Evolutionary conservation across 2,113 vertebrate species (phyloP).

Genomic region (Pseudorectes ferrugineus): DNA sequence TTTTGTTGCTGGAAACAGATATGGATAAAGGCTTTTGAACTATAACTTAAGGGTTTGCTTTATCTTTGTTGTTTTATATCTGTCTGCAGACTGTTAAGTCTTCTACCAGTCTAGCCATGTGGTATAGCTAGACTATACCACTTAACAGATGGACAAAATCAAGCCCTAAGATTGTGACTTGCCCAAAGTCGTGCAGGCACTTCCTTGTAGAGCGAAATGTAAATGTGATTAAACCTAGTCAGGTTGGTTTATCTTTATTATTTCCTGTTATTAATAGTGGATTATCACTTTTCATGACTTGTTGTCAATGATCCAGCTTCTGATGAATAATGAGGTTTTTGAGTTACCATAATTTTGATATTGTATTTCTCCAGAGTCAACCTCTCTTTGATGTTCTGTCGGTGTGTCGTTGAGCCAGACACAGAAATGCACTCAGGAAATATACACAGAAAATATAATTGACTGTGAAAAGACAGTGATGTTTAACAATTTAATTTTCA

Average conservation of each 20-base stretch:
- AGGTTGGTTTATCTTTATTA: background rate
- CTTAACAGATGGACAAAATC: background rate
- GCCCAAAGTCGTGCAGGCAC: background rate
- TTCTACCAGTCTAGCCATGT: background rate
- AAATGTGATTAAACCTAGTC: background rate
- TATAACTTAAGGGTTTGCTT: background rate
- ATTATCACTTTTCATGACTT: background rate
- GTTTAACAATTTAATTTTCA: background rate
- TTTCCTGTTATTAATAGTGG: background rate
- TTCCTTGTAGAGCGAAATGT: background rate
- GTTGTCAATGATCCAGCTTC: background rate
- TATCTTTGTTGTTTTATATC: background rate
- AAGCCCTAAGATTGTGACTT: background rate
- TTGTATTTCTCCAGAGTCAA: rapidly evolving
- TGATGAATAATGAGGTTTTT: background rate
- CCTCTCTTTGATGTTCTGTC: background rate
- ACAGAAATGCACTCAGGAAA: background rate
- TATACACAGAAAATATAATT: background rate
- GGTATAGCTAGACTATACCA: background rate
- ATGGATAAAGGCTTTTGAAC: background rate
- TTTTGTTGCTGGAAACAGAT: background rate
- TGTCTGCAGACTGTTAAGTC: background rate
- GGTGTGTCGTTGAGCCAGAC: background rate
- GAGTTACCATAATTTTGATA: background rate
- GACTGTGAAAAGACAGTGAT: background rate